A percentile compares a stretch with the other conserved stretches of the same genome.
Evolutionary conservation across 1,140 invertebrate genomes (phyloP).

Genomic region (Drosophila littoralis): DNA sequence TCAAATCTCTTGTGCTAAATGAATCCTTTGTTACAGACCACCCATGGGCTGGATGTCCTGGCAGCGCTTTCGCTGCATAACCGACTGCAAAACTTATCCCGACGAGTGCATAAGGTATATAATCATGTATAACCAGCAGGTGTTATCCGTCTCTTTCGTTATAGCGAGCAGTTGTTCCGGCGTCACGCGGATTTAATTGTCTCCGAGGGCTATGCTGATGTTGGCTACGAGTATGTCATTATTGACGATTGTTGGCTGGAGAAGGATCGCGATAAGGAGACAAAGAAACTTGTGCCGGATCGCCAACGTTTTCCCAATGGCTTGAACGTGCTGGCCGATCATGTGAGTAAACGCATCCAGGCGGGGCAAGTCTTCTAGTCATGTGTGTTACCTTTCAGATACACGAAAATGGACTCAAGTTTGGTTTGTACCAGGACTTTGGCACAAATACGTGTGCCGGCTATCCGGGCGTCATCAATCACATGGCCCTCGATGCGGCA

Average conservation of each 20-base stretch:
- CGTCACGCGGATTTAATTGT: conserved; percentile 92
- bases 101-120: conserved; percentile 95
- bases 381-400: conserved; percentile 85
- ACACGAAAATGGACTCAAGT: conserved; percentile 91
- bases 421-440: conserved; percentile 95
- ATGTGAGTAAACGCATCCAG: conserved; percentile 86
- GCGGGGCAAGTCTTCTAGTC: background rate
- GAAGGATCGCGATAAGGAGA: conserved; percentile 86
- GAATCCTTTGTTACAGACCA: conserved; percentile 87
- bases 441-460: conserved; percentile 93
- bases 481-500: conserved; percentile 91
- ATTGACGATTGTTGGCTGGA: conserved; percentile 96
- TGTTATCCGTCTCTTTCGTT: background rate
- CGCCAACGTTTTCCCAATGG: conserved; percentile 92
- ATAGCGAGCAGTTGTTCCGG: conserved; percentile 92
- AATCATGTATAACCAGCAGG: too few relatives aligned
- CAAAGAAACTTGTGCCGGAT: conserved; percentile 90
- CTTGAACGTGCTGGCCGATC: conserved; percentile 91
- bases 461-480: conserved; percentile 92
- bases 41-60: conserved; percentile 96
- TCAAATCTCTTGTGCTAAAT: background rate
- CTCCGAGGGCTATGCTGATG: conserved; percentile 90
- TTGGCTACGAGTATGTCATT: conserved; percentile 93
- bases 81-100: conserved; percentile 95
- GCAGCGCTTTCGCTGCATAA: conserved; percentile 97